Evolutionary conservation across 2,888 invertebrate species (phyloP), one percentile per base, ranked within the genome.

Genomic region (Lobophora halterata): DNA sequence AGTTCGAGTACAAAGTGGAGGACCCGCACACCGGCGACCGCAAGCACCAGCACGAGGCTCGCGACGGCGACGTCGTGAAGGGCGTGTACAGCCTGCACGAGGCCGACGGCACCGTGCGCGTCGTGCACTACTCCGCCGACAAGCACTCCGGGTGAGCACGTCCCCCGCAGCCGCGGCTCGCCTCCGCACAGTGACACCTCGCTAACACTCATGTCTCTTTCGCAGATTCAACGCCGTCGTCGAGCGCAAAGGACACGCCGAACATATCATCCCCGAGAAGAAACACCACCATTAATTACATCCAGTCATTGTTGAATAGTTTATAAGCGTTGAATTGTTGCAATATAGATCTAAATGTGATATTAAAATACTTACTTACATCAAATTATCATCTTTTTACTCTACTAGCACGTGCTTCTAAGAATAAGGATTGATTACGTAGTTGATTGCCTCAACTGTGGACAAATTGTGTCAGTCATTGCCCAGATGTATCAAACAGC

Each of bases 51-150:
- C 74, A 81, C 19, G 89, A 90, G 65, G 71, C 71, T 47, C 79
- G 85, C 19, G 85, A 89, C 64, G 91, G 91, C 2, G 88, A 91
- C 55, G 83, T 81, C 13, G 91, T 91, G 29, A 88, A 89, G 63
- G 91, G 91, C 24, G 87, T 89, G 56, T 91, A 91, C 68, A 49
- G 48, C 18, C 43, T 64, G 23, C 54, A 61, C 6, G 54, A 61
- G 37, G 54, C 65, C 16, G 65, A 65, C 12, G 64, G 64, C 20
- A 33, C 52, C 49, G 55, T 78, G 34, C 71, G 87, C 49, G 77
- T 74, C 9, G 89, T 89, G 6, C 76, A 88, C 54, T 89, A 89
- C 66, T 71, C 72, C 55, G 89, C 87, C 26, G 89, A 89, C 54
- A 74, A 88, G 58, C 49, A 55, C 32, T 40, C 49, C 3, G 54